A percentile compares a stretch with the other conserved stretches of the same genome.
phyloP scores from a whole-genome alignment of 2,888 invertebrate genomes.

The Xestia sexstrigata region DNA sequence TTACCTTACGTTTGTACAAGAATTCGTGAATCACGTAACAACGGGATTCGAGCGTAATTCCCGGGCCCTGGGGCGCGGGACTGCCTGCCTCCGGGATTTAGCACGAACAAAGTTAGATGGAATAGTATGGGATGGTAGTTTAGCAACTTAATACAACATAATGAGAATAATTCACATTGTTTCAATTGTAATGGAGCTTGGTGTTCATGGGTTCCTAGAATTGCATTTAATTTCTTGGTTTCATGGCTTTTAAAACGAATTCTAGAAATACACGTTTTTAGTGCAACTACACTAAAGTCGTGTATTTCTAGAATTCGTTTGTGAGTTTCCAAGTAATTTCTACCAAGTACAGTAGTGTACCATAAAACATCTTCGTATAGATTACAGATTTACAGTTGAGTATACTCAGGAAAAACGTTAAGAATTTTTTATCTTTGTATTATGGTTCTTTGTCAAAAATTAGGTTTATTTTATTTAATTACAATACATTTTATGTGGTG shows the following conservation, averaged over 20 bases:
- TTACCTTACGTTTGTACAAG: conserved; percentile 49
- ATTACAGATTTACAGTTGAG: background rate
- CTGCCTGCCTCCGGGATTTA: conserved; percentile 55
- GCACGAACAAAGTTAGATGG: conserved; percentile 64
- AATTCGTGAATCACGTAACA: conserved; percentile 65
- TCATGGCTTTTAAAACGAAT: background rate
- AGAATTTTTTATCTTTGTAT: too few relatives aligned
- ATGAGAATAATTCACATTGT: conserved; percentile 50
- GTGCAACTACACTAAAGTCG: background rate
- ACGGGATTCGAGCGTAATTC: conserved; percentile 62
- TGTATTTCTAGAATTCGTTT: background rate
- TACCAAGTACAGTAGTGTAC: background rate
- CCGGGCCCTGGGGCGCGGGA: conserved; percentile 47
- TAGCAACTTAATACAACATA: conserved; percentile 46
- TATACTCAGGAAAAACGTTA: background rate
- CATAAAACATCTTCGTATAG: background rate
- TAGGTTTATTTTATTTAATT: too few relatives aligned
- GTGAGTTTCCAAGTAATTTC: background rate
- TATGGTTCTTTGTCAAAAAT: too few relatives aligned
- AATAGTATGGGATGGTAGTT: conserved; percentile 55
- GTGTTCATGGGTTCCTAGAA: background rate
- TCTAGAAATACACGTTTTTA: too few relatives aligned
- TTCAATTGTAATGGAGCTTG: conserved; percentile 34
- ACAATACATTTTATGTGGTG: too few relatives aligned
- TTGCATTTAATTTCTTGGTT: background rate